Conservation (phyloP, 2,888 invertebrate species). For the Alloplasta piceator region DNA sequence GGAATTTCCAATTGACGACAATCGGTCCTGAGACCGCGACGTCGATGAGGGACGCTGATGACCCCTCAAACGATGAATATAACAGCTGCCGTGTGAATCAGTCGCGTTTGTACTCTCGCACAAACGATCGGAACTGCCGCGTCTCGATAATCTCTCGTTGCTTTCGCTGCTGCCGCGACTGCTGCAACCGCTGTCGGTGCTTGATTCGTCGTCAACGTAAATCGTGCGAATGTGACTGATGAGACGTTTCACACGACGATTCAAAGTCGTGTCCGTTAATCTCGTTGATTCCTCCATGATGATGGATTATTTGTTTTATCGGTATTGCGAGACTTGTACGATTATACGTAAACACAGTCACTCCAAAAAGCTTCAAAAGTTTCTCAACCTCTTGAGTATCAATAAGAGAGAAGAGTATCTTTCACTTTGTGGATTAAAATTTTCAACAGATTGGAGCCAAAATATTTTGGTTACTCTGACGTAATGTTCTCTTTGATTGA, state of each 20-base stretch:
- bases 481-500: too few relatives aligned
- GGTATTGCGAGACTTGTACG: neutral
- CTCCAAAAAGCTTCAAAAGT: too few relatives aligned
- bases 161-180: conserved; percentile 83
- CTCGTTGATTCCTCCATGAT: conserved; percentile 76
- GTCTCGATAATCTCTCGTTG: conserved; percentile 74
- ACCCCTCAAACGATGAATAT: conserved; percentile 71
- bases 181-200: conserved; percentile 83
- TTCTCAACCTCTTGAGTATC: too few relatives aligned
- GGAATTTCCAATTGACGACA: conserved; percentile 68
- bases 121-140: conserved; percentile 74
- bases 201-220: conserved; percentile 78
- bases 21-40: conserved; percentile 74
- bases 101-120: conserved; percentile 64
- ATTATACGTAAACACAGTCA: too few relatives aligned
- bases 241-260: conserved; percentile 45
- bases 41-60: conserved; percentile 71
- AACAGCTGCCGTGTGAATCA: conserved; percentile 69
- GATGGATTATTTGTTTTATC: neutral
- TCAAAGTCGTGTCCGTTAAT: conserved; percentile 68
- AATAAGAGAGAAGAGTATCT: too few relatives aligned
- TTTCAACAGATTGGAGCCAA: too few relatives aligned
- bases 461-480: too few relatives aligned
- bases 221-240: conserved; percentile 63
- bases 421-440: too few relatives aligned